Conservation (phyloP, 2,797 vertebrate species). For the Sebastes aleutianus region DNA sequence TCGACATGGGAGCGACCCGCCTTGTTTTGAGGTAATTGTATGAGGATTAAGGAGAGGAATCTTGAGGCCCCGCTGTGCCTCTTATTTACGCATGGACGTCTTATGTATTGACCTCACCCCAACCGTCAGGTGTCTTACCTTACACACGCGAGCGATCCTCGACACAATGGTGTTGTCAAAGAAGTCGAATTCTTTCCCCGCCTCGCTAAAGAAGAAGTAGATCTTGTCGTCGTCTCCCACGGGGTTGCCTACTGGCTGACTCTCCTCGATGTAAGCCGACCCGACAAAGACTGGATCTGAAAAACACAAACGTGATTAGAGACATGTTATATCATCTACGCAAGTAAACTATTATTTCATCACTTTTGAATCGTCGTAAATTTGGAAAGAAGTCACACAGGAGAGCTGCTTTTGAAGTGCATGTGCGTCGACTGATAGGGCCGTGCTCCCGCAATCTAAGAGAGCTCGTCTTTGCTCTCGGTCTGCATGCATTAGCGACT, state of each 20-base stretch:
- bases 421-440: conserved; percentile 58
- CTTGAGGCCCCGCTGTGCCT: neutral
- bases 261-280: conserved; percentile 89
- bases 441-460: conserved; percentile 18
- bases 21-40: conserved; percentile 39
- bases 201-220: conserved; percentile 97
- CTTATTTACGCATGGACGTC: conserved; percentile 7
- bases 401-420: conserved; percentile 61
- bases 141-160: conserved; percentile 92
- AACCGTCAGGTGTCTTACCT: conserved; percentile 79
- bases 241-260: conserved; percentile 79
- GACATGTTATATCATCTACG: neutral
- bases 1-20: conserved; percentile 29
- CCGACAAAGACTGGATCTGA: conserved; percentile 92
- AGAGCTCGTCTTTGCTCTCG: conserved; percentile 37
- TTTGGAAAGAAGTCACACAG: conserved; percentile 7
- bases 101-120: neutral
- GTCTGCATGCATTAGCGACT: conserved; percentile 49
- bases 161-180: conserved; percentile 95
- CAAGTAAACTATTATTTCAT: neutral
- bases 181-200: conserved; percentile 92
- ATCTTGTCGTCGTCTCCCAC: conserved; percentile 90
- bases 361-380: neutral
- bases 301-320: conserved; percentile 15
- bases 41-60: conserved; percentile 51